A percentile compares a stretch with the other conserved stretches of the same genome.
Evolutionary conservation across 2,797 vertebrate species (phyloP).

Genomic region (Coregonus ussuriensis): DNA sequence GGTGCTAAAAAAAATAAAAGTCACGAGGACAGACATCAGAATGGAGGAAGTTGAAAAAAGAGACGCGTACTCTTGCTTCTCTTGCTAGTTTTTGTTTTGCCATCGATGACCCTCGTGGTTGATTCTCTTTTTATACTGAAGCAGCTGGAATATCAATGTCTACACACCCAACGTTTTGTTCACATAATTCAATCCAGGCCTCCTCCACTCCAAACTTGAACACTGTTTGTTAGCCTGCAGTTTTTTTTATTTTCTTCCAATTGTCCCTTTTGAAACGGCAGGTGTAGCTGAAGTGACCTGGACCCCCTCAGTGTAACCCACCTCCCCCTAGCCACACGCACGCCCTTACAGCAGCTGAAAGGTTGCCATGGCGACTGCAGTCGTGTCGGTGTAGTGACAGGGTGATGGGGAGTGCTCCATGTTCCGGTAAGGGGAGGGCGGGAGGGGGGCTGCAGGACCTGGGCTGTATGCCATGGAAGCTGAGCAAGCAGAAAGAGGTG

Average conservation of each 20-base stretch:
- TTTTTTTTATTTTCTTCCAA: conserved; percentile 16
- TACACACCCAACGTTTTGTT: neutral
- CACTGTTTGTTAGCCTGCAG: neutral
- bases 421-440: conserved; percentile 77
- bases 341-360: conserved; percentile 66
- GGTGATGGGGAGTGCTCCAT: conserved; percentile 79
- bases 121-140: conserved; percentile 30
- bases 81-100: conserved; percentile 4
- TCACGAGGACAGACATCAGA: neutral
- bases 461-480: conserved; percentile 84
- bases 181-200: neutral
- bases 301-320: conserved; percentile 41
- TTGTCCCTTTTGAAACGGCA: conserved; percentile 28
- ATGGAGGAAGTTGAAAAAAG: conserved; percentile 53
- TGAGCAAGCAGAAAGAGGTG: conserved; percentile 78
- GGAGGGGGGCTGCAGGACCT: conserved; percentile 77
- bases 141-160: conserved; percentile 21
- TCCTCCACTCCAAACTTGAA: neutral
- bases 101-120: conserved; percentile 19
- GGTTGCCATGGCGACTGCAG: conserved; percentile 61
- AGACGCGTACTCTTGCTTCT: conserved; percentile 16
- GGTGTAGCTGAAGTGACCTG: conserved; percentile 32
- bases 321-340: conserved; percentile 44
- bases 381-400: conserved; percentile 24
- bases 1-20: neutral